Evolutionary conservation across 2,797 vertebrate species (phyloP), one percentile per base, ranked within the genome.

Genomic region (Catostomus latipinnis): DNA sequence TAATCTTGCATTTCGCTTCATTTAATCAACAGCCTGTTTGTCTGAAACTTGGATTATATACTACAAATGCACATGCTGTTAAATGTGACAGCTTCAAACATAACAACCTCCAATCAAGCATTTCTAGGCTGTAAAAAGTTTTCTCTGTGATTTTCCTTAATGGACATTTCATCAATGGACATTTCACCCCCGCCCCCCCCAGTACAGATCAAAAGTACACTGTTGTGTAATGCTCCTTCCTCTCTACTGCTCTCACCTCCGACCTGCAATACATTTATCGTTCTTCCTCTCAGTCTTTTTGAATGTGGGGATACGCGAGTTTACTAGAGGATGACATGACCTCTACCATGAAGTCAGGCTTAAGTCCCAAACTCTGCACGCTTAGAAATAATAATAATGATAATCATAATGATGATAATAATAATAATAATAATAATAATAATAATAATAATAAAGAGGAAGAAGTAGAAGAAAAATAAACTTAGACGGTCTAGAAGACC

Each of bases 161-260:
- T 34, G 34, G 34, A 4, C 34, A 34, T 34, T 34, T 34, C 34
- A 34, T 34, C 34, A n/a, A 18, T 18, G 16, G 16, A 18, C 16
- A 18, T 18, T 18, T 18, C 16, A 18, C 16, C 16, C 16, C 0
- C n/a, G n/a, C 22, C 34, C 34, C 34, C 34, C 34, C 48, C 49
- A 56, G 56, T 53, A 52, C 80, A 66, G 78, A 84, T 70, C 61
- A 78, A 71, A 84, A 62, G 82, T 80, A 69, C 56, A 68, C 43
- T 69, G 50, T 65, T 74, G 76, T 81, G 69, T 74, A 34, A 74
- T 62, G 50, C 12, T 53, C 34, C 34, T 56, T 75, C 73, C 62
- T 78, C 53, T 74, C 53, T 18, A 34, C 16, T 74, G 63, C 69
- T 67, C 34, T 34, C 34, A 34, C 34, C 34, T 34, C 34, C 34